Percentiles rank a stretch among this genome's conserved stretches.
These are phyloP conservation scores for Cotesia congregata DNA, from an alignment of 2,888 invertebrate genomes.

Conservation along the genomic window DNA sequence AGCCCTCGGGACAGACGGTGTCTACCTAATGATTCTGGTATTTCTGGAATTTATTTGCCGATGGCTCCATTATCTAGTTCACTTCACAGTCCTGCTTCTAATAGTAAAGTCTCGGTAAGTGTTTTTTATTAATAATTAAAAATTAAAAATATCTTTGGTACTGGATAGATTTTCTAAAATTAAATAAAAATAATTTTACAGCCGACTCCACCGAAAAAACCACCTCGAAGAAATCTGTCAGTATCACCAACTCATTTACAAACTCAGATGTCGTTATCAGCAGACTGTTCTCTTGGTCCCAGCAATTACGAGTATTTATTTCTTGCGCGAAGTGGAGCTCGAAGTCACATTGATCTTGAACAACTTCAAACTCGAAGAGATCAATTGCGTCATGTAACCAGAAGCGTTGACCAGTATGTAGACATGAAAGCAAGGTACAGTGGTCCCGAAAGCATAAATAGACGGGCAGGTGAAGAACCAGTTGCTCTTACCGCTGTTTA, in stretches of 20 bases:
- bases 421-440: slow-evolving; percentile 78
- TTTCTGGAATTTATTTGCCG: slow-evolving; percentile 73
- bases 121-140: neutral
- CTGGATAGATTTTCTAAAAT: neutral
- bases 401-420: slow-evolving; percentile 84
- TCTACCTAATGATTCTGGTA: slow-evolving; percentile 70
- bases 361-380: slow-evolving; percentile 73
- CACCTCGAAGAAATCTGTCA: slow-evolving; percentile 87
- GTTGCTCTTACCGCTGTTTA: slow-evolving; percentile 82
- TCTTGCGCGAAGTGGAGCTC: slow-evolving; percentile 77
- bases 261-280: slow-evolving; percentile 73
- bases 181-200: slow-evolving; percentile 63
- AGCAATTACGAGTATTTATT: slow-evolving; percentile 79
- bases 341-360: slow-evolving; percentile 81
- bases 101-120: slow-evolving; percentile 76
- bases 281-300: slow-evolving; percentile 73
- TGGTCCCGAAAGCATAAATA: slow-evolving; percentile 56
- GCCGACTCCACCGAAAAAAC: slow-evolving; percentile 91
- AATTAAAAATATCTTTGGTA: too few relatives aligned
- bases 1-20: slow-evolving; percentile 70
- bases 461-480: slow-evolving; percentile 73
- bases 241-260: slow-evolving; percentile 86
- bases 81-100: slow-evolving; percentile 74
- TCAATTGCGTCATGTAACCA: slow-evolving; percentile 76
- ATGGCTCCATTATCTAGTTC: slow-evolving; percentile 73